Conservation (phyloP, 2,113 vertebrate species). For the Limnothrissa miodon region DNA sequence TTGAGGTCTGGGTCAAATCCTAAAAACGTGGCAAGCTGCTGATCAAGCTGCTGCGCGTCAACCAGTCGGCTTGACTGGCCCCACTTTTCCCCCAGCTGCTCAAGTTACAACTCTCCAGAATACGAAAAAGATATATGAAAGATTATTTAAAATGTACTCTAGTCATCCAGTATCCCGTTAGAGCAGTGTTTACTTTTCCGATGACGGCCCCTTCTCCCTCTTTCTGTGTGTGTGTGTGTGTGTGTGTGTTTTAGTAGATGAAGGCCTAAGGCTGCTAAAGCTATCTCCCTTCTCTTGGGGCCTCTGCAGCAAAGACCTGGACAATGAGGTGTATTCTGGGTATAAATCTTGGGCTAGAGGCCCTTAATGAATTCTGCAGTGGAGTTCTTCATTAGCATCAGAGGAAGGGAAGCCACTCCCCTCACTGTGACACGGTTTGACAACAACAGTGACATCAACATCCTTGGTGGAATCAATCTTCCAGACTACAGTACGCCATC, state of each 20-base stretch:
- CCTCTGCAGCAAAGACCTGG: constrained; percentile 21
- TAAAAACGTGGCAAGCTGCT: neutral
- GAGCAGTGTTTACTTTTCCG: constrained; percentile 40
- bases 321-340: constrained; percentile 1
- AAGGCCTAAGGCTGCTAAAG: constrained; percentile 40
- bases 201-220: neutral
- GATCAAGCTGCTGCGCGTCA: neutral
- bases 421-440: constrained; percentile 14
- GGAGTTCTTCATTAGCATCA: constrained; percentile 35
- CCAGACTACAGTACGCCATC: neutral
- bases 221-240: neutral
- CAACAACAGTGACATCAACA: constrained; percentile 20
- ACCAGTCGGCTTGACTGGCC: constrained; percentile 13
- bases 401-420: neutral
- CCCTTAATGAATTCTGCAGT: constrained; percentile 50
- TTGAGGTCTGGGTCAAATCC: neutral
- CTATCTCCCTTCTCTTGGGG: constrained; percentile 29
- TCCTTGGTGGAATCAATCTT: constrained; percentile 21
- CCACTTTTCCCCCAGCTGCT: neutral
- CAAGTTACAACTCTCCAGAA: neutral
- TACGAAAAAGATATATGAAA: neutral
- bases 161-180: constrained; percentile 25
- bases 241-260: constrained; percentile 10
- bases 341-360: constrained; percentile 40
- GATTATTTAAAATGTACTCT: neutral